A percentile compares a stretch with the other conserved stretches of the same genome.
Evolutionary conservation across 2,113 vertebrate genomes (phyloP).

Genomic region (Antennarius striatus): DNA sequence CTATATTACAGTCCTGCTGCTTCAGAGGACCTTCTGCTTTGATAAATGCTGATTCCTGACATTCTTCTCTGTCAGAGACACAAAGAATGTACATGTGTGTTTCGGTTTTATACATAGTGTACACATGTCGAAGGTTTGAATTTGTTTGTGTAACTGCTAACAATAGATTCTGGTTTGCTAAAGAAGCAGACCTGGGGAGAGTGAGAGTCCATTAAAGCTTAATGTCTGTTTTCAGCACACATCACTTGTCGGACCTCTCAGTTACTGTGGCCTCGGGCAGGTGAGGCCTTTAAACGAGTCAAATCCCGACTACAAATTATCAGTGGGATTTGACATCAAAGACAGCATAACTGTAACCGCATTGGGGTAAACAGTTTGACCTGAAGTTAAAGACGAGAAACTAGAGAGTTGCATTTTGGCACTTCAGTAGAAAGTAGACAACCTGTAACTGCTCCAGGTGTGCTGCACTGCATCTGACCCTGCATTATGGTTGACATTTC

Average conservation of each 20-base stretch:
- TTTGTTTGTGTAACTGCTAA: conserved; percentile 21
- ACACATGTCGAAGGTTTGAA: not conserved
- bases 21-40: conserved; percentile 50
- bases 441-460: conserved; percentile 23
- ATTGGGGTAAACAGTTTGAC: conserved; percentile 18
- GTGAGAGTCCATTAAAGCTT: conserved; percentile 71
- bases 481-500: conserved; percentile 7
- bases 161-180: conserved; percentile 54
- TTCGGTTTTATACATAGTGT: not conserved
- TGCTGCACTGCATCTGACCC: conserved; percentile 35
- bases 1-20: conserved; percentile 39
- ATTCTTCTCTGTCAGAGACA: conserved; percentile 16
- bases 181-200: conserved; percentile 38
- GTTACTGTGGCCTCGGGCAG: conserved; percentile 40
- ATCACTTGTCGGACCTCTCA: conserved; percentile 50
- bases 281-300: conserved; percentile 1
- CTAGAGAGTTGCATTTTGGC: not conserved
- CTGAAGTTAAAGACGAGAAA: conserved; percentile 13
- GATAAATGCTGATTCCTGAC: conserved; percentile 42
- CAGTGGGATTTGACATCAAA: conserved; percentile 36
- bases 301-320: conserved; percentile 39
- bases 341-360: conserved; percentile 29
- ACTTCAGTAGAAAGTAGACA: not conserved
- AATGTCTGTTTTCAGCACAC: conserved; percentile 66
- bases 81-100: conserved; percentile 27